A percentile compares a stretch with the other conserved stretches of the same genome.
phyloP scores from a whole-genome alignment of 1,140 invertebrate genomes.

The Meteorus sp. region DNA sequence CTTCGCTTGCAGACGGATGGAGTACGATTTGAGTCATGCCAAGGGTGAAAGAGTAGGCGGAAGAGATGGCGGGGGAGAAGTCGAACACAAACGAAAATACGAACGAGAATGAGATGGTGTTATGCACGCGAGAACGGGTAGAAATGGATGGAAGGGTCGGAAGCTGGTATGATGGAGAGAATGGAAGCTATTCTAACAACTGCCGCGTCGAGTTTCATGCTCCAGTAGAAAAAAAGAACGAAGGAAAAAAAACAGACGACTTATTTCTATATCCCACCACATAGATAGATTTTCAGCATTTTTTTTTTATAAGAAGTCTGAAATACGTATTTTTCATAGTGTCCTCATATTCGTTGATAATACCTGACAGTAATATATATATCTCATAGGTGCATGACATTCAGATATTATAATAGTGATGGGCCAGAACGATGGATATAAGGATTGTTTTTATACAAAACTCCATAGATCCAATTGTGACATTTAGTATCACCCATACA shows the following conservation, averaged over 20 bases:
- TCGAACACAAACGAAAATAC: not conserved
- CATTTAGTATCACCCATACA: too few species aligned
- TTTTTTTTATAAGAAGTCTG: conserved; percentile 6
- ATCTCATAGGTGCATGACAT: too few species aligned
- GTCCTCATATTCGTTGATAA: too few species aligned
- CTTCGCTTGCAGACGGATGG: conserved; percentile 42
- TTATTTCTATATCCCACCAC: not conserved
- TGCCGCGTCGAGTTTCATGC: conserved; percentile 45
- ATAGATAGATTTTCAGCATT: not conserved
- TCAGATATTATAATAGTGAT: too few species aligned
- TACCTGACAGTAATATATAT: too few species aligned
- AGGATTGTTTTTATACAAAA: too few species aligned
- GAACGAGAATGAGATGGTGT: not conserved
- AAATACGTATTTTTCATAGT: too few species aligned
- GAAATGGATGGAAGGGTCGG: conserved; percentile 37
- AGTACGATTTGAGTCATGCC: conserved; percentile 1
- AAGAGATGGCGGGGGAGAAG: conserved; percentile 1
- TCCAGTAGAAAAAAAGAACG: conserved; percentile 30
- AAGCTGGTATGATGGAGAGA: conserved; percentile 35
- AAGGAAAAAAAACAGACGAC: not conserved
- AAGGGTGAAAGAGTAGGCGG: not conserved
- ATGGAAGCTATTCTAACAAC: conserved; percentile 44
- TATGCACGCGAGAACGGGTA: conserved; percentile 30
- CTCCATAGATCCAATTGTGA: too few species aligned
- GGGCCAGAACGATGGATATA: too few species aligned